Base-by-base conservation (phyloP, 1,140 invertebrate species). In the Latrodectus geometricus region DNA sequence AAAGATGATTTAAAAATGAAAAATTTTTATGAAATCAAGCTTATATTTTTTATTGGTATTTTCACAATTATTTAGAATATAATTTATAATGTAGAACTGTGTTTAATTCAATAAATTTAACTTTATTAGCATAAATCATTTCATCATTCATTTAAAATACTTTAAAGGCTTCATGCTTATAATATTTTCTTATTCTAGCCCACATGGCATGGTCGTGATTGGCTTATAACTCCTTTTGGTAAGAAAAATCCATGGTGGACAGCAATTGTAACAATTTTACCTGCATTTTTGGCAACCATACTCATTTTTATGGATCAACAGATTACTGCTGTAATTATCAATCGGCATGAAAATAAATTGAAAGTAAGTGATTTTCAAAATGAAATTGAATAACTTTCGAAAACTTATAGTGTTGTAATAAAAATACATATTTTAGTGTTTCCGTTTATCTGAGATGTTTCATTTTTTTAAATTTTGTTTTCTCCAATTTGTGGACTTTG, bases 221-320 rank as follows among this genome's bases (percentile, higher is more conserved):
- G 98, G 98, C 90, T 99, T 0, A 96, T 99, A 88, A 94, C 94
- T 78, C 97, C 96, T 0, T 97, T 99, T 89, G 94, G 94, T 87
- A 92, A 93, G 49, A 91, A 92, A 54, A 98, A 98, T 92, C 97
- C 97, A 3, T 92, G 95, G 90, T 99, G 96, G 95, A 95, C 97
- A 54, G 92, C 94, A 3, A 89, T 97, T 5, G 92, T 96, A 8
- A 97, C 97, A 8, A 89, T 96, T 52, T 91, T 98, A 50, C 98
- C 98, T 0, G 98, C 98, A 73, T 91, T 99, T 9, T 91, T 99
- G 17, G 97, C 97, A 52, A 98, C 97, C 17, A 99, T 99, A 90
- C 92, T 99, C 9, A 97, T 99, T 89, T 99, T 99, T 91, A 99
- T 99, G 98, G 98, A 99, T 93, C 98, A 99, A 91, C 98, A 99